Base-by-base conservation (phyloP, 2,113 vertebrate species). In the Pelecanoides urinatrix region DNA sequence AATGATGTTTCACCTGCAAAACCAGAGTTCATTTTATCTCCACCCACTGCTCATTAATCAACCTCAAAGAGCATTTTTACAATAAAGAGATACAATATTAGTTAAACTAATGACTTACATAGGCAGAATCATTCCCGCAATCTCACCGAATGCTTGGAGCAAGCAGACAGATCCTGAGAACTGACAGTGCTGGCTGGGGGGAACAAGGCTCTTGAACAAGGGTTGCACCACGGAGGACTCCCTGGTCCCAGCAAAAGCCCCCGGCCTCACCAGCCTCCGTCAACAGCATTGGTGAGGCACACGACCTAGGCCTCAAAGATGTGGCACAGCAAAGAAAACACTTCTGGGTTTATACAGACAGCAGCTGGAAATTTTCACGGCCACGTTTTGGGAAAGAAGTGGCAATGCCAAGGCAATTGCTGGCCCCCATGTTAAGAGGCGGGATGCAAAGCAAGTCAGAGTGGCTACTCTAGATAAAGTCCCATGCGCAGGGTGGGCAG, bases 1-100 rank as follows among this genome's bases (percentile, higher is more conserved):
- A 97, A 97, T 96, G 95, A 27, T 83, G 96, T 93, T 90, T 97
- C 93, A 94, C 94, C 93, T 92, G 96, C 92, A 93, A 95, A 96
- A 96, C 96, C 96, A 96, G 95, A 96, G 95, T 90, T 95, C 75
- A 88, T 88, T 95, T 94, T 96, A 96, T 94, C 93, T 95, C 96
- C 93, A 90, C 96, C 96, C 63, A 97, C 95, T 83, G 78, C 92
- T 91, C 88, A 80, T 96, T 96, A 92, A 95, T 95, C 86, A 83
- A 86, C 92, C 92, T 96, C 96, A 96, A 96, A 94, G 88, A 86
- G 47, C 6, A 8, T 82, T 96, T 96, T 95, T 93, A 96, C 81
- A 95, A 80, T 93, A 67, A 95, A 96, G 93, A 95, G 81, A 96
- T 88, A 96, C 47, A 96, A 86, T 96, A 96, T 94, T 95, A 96